Percentiles rank a stretch among this genome's conserved stretches.
Evolutionary conservation across 30 jellyfish, hydroid and myxozoan genomes (phyloP).

Genomic region (Aurelia sp.): DNA sequence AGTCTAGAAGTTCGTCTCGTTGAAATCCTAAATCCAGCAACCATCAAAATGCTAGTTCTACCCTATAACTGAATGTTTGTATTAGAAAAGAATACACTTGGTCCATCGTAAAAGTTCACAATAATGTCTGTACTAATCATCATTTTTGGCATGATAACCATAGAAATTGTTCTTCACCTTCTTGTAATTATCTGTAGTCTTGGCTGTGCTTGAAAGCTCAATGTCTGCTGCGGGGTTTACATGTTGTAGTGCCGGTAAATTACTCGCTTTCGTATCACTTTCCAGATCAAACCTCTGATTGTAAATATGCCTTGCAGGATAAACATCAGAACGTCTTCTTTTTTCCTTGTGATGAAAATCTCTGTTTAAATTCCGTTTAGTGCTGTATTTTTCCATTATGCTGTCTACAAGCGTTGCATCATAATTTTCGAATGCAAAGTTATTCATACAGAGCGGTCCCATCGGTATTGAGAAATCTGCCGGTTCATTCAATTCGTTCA

Average conservation of each 20-base stretch:
- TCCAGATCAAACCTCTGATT: conserved; percentile 3
- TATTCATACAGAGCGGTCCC: conserved; percentile 69
- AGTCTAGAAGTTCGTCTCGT: too few relatives aligned
- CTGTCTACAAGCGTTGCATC: conserved; percentile 51
- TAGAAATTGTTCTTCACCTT: too few relatives aligned
- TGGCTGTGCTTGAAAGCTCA: neutral
- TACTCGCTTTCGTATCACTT: neutral
- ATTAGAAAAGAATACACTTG: too few relatives aligned
- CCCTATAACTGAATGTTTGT: too few relatives aligned
- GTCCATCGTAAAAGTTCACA: too few relatives aligned
- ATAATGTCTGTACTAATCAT: too few relatives aligned
- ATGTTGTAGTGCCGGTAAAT: neutral
- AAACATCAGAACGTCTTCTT: conserved; percentile 48
- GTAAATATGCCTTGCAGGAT: conserved; percentile 36
- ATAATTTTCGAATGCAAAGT: conserved; percentile 58
- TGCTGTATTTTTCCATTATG: conserved; percentile 58
- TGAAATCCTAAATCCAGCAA: too few relatives aligned
- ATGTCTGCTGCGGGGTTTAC: conserved; percentile 37
- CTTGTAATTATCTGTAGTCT: too few relatives aligned
- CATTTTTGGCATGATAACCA: too few relatives aligned
- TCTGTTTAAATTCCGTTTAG: conserved; percentile 1
- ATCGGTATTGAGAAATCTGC: conserved; percentile 73
- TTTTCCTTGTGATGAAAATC: conserved; percentile 22
- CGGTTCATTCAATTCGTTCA: conserved; percentile 66
- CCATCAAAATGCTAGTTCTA: too few relatives aligned